Conservation (phyloP, 2,888 invertebrate species). For the Heliconius ethilla region DNA sequence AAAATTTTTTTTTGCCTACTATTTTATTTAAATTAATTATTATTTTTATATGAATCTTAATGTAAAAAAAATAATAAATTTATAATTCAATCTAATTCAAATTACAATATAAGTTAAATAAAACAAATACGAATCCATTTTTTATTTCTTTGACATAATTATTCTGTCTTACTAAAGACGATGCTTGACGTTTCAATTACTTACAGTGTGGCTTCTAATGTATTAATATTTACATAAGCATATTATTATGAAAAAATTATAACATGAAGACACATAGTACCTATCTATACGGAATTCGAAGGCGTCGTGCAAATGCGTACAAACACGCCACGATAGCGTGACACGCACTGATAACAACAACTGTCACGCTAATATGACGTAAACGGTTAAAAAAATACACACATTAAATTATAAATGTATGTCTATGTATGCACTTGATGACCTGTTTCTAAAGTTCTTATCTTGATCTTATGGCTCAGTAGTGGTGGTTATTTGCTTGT, state of each 20-base stretch:
- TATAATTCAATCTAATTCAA: background rate
- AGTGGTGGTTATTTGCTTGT: background rate
- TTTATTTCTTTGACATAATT: too few species aligned
- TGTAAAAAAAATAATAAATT: too few species aligned
- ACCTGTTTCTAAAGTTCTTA: background rate
- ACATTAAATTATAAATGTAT: constrained; percentile 28
- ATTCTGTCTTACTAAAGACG: too few species aligned
- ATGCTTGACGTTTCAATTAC: too few species aligned
- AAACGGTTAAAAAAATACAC: constrained; percentile 31
- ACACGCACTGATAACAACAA: constrained; percentile 45
- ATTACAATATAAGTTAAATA: background rate
- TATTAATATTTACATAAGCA: too few species aligned
- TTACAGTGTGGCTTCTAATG: too few species aligned
- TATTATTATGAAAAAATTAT: constrained; percentile 10
- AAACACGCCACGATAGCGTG: constrained; percentile 48
- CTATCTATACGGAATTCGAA: constrained; percentile 32
- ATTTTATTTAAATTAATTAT: too few species aligned
- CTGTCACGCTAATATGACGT: constrained; percentile 46
- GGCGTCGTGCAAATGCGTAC: constrained; percentile 45
- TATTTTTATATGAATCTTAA: too few species aligned
- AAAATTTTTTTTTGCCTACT: too few species aligned
- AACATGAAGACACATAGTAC: constrained; percentile 20
- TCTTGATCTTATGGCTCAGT: background rate
- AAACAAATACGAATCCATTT: too few species aligned
- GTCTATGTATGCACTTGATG: constrained; percentile 15